These are phyloP conservation scores for Acanthopagrus latus DNA, from an alignment of 2,797 vertebrate species.

Conservation along the genomic window DNA sequence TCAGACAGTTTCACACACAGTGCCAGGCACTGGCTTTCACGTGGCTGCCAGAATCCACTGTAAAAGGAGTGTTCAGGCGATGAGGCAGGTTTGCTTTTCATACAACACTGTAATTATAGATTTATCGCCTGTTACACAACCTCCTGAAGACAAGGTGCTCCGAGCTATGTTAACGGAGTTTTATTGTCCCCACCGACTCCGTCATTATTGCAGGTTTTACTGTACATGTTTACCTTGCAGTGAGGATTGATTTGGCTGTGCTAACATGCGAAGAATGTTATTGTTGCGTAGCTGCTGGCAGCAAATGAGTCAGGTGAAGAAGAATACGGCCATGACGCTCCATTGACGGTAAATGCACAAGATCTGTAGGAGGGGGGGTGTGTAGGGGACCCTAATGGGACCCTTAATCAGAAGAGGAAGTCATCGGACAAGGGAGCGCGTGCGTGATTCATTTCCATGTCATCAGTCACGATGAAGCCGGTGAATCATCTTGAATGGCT, in stretches of 20 bases:
- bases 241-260: constrained; percentile 32
- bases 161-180: constrained; percentile 51
- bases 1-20: background rate
- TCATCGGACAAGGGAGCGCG: constrained; percentile 39
- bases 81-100: constrained; percentile 9
- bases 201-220: constrained; percentile 42
- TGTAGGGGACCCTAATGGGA: constrained; percentile 32
- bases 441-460: constrained; percentile 48
- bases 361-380: constrained; percentile 39
- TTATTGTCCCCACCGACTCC: constrained; percentile 37
- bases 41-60: background rate
- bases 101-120: constrained; percentile 61
- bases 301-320: constrained; percentile 43
- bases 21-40: background rate
- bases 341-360: constrained; percentile 57
- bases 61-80: too few species aligned
- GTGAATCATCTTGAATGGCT: constrained; percentile 58
- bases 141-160: constrained; percentile 36
- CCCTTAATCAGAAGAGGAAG: constrained; percentile 55
- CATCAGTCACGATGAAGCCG: constrained; percentile 18
- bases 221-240: constrained; percentile 30
- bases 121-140: constrained; percentile 57
- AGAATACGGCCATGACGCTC: constrained; percentile 22
- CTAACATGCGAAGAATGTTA: constrained; percentile 54
- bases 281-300: constrained; percentile 7